phyloP scores from a whole-genome alignment of 2,797 vertebrate species.

The Tauraco hartlaubi region DNA sequence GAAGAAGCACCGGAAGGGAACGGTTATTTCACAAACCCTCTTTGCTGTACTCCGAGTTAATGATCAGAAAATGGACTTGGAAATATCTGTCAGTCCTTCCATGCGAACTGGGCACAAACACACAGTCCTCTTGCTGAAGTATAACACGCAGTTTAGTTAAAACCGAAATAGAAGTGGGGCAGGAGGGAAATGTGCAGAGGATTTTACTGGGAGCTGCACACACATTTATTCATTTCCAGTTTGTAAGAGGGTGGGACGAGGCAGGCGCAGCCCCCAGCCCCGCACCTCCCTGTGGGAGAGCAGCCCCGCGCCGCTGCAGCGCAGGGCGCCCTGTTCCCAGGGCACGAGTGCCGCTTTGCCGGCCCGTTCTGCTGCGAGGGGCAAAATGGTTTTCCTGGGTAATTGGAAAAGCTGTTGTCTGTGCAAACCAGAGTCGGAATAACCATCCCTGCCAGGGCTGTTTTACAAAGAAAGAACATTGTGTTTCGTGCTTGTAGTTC shows the following conservation, averaged over 20 bases:
- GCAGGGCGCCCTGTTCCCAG: neutral
- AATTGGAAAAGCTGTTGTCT: neutral
- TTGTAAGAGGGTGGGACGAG: neutral
- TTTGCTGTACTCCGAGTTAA: neutral
- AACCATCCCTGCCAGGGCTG: neutral
- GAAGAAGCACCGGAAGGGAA: neutral
- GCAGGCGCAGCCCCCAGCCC: no score
- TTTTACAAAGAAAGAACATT: neutral
- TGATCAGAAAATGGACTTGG: neutral
- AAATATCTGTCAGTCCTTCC: neutral
- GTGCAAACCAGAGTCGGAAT: neutral
- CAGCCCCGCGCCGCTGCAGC: neutral
- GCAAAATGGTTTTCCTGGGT: neutral
- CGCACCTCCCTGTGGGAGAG: rapidly evolving
- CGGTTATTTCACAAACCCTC: neutral
- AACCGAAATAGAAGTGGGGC: neutral
- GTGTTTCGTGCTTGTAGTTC: neutral
- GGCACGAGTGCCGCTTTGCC: neutral
- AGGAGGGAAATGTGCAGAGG: neutral
- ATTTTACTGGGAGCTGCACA: neutral
- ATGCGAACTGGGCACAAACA: rapidly evolving
- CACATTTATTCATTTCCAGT: rapidly evolving
- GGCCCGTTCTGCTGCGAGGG: rapidly evolving
- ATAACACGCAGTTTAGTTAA: neutral
- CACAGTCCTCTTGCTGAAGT: neutral